Conservation (phyloP, 2,888 invertebrate species). For the Timandra comae region DNA sequence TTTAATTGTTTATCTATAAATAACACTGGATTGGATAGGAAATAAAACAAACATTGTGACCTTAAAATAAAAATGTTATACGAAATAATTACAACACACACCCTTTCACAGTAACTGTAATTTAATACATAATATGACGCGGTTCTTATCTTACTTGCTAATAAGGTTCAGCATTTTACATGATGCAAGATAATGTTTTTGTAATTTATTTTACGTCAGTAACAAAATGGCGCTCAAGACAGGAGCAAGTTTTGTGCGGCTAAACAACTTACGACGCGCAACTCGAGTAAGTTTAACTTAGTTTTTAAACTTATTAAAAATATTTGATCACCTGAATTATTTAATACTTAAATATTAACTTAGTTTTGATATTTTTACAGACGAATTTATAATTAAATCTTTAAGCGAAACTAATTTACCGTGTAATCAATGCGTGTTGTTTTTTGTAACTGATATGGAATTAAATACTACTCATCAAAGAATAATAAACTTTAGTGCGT, state of each 20-base stretch:
- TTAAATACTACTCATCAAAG: too few species aligned
- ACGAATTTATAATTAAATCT: neutral
- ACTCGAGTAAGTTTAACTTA: constrained; percentile 40
- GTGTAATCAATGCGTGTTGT: constrained; percentile 15
- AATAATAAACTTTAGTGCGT: constrained; percentile 2
- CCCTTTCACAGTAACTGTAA: too few species aligned
- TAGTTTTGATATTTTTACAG: too few species aligned
- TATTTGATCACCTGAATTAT: too few species aligned
- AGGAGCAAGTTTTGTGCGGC: constrained; percentile 47
- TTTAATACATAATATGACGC: too few species aligned
- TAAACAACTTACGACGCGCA: constrained; percentile 35
- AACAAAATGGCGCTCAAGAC: constrained; percentile 56
- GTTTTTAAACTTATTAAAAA: too few species aligned
- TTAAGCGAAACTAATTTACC: neutral
- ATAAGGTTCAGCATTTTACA: constrained; percentile 32
- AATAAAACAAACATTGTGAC: too few species aligned
- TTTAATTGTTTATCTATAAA: too few species aligned
- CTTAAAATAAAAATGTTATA: too few species aligned
- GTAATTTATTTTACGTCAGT: constrained; percentile 32
- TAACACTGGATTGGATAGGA: too few species aligned
- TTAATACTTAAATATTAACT: too few species aligned
- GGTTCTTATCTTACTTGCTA: constrained; percentile 53
- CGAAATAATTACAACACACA: too few species aligned
- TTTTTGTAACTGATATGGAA: constrained; percentile 11
- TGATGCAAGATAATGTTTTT: constrained; percentile 12